Evolutionary conservation across 1,140 invertebrate species (phyloP), one percentile per base, ranked within the genome.

Genomic region (Bombus confusus): DNA sequence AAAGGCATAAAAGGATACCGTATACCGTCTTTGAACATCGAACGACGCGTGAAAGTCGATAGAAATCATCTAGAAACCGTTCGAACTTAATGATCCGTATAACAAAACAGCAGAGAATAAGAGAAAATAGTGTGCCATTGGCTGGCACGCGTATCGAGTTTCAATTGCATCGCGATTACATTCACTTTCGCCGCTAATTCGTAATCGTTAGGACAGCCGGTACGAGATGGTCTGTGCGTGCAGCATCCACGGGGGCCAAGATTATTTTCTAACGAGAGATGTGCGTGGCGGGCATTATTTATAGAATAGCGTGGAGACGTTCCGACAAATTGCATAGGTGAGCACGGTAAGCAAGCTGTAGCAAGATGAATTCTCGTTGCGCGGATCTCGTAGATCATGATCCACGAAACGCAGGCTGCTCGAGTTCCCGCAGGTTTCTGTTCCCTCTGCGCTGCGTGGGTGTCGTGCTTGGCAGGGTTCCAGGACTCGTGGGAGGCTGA

Each of bases 401-500:
- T 91, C 86, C 83, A 76, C 86, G 82, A 80, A 79, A 78, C 80
- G 85, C 80, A 43, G 78, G 87, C 73, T 90, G 91, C 90, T 85
- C 86, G 91, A 87, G 83, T 91, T 88, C 80, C 89, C 85, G 90
- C 89, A 88, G 88, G 82, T 89, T 86, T 87, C 85, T 77, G 80
- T 90, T 83, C 83, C 68, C 84, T 83, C 71, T 71, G 73, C 59
- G 59, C 83, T 91, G 93, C 94, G 94, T 95, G 94, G 95, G 94
- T 88, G 93, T 88, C 82, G 78, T n/a, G 62, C 85, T 93, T 95
- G 95, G 95, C 94, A 87, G 77, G 89, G 90, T 92, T 94, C 94
- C 94, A 95, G 93, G 91, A 93, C 92, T 94, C 93, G 94, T 95
- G 93, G 95, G 95, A 94, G 94, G 93, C 93, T 95, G 94, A 95